Evolutionary conservation across 37 sponge, comb jelly and placozoan genomes (phyloP).

Genomic region (Diacarnus erythraeanus): DNA sequence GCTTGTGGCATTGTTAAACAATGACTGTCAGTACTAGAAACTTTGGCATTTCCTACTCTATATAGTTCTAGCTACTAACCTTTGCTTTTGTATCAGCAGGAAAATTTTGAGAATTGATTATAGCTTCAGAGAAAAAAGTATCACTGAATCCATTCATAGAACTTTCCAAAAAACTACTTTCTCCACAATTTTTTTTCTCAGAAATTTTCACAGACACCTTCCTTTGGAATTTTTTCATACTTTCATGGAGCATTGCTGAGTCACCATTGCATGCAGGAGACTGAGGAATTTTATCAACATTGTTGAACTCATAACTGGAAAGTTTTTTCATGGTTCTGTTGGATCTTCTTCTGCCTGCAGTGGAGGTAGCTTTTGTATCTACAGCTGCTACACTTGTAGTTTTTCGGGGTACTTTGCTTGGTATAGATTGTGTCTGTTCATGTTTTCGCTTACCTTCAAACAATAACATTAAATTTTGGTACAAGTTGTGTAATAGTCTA

Average conservation of each 20-base stretch:
- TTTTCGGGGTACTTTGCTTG: not conserved
- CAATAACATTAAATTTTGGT: no score
- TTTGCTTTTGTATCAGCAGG: not conserved
- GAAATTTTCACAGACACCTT: not conserved
- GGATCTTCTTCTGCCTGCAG: no score
- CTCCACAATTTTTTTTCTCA: not conserved
- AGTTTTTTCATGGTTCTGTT: not conserved
- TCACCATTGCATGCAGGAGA: no score
- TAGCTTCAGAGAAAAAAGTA: slow-evolving; percentile 8
- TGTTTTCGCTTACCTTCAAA: not conserved
- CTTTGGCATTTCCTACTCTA: no score
- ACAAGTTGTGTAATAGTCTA: no score
- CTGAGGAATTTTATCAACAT: no score
- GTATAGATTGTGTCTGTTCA: not conserved
- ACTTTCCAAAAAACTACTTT: slow-evolving; percentile 3
- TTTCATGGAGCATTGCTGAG: not conserved
- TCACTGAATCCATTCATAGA: slow-evolving; percentile 19
- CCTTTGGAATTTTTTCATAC: not conserved
- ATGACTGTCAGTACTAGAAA: no score
- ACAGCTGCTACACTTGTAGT: no score
- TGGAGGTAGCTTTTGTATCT: no score
- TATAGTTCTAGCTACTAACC: not conserved
- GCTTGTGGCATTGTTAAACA: no score
- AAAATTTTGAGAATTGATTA: no score
- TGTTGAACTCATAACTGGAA: no score